phyloP scores from a whole-genome alignment of 2,797 vertebrate genomes.

The Labroides dimidiatus region DNA sequence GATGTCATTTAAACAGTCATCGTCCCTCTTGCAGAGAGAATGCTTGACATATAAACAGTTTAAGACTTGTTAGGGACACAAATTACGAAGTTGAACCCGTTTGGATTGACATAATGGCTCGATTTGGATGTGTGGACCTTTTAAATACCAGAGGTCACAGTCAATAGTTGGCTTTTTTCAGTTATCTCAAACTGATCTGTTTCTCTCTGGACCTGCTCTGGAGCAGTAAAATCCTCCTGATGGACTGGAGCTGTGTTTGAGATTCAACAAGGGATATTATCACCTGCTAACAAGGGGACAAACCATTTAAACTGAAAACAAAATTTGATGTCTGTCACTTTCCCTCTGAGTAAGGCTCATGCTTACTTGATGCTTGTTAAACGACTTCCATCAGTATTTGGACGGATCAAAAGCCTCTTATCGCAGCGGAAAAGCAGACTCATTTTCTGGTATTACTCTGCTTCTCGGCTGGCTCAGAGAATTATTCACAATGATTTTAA shows the following conservation, averaged over 20 bases:
- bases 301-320: slow-evolving; percentile 37
- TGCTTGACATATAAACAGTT: not conserved
- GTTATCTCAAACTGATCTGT: slow-evolving; percentile 15
- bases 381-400: slow-evolving; percentile 18
- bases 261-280: slow-evolving; percentile 27
- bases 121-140: slow-evolving; percentile 18
- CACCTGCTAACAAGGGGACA: slow-evolving; percentile 10
- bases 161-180: not conserved
- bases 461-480: slow-evolving; percentile 28
- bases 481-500: slow-evolving; percentile 23
- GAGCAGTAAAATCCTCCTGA: slow-evolving; percentile 26
- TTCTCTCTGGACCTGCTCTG: slow-evolving; percentile 36
- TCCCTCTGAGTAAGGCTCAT: slow-evolving; percentile 21
- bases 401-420: slow-evolving; percentile 26
- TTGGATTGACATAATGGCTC: slow-evolving; percentile 32
- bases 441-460: slow-evolving; percentile 24
- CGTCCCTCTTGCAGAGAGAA: slow-evolving; percentile 12
- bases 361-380: slow-evolving; percentile 40
- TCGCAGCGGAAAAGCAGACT: slow-evolving; percentile 7
- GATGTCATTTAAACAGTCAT: slow-evolving; percentile 31
- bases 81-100: slow-evolving; percentile 7
- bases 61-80: slow-evolving; percentile 5
- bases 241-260: slow-evolving; percentile 23
- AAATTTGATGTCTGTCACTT: slow-evolving; percentile 32
- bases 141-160: slow-evolving; percentile 1